Evolutionary conservation across 2,888 invertebrate species (phyloP), one percentile per base, ranked within the genome.

Genomic region (Cordilura impudica): DNA sequence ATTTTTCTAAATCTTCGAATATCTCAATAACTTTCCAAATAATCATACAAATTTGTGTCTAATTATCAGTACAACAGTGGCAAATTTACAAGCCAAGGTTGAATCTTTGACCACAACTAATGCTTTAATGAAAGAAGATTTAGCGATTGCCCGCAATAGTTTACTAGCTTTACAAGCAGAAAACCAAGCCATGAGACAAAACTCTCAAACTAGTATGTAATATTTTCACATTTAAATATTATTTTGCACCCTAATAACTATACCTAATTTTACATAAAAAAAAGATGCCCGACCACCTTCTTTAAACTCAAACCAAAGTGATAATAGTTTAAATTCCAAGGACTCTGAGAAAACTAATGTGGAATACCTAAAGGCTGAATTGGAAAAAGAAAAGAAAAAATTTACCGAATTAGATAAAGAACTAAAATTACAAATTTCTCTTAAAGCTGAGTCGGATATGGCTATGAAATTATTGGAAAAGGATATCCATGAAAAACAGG

Each of bases 401-500:
- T 92, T 93, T 84, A 90, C 92, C 51, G 96, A 96, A 87, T 90
- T 96, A 61, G 97, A 98, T 87, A 96, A 95, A 87, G 98, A 98
- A 89, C 90, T 98, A 65, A 95, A 97, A 88, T 91, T 96, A 84
- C 96, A 97, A 93, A 94, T 97, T 87, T 95, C 96, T 83, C 93
- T 98, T 87, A 97, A 97, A 91, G 96, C 96, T 19, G 98, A 99
- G 92, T 97, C 97, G 93, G 98, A 98, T 90, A 96, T 97, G 85
- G 98, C 98, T 5, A 96, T 98, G 95, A 97, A 97, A 90, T 91
- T 98, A 72, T 91, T 98, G 83, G 98, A 99, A 89, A 98, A 98
- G 91, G 98, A 98, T 89, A 97, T 98, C 84, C 98, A 98, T 87
- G 98, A 98, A 89, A 98, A 98, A 90, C 98, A 98, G 90, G 99